Percentiles rank a stretch among this genome's conserved stretches.
Evolutionary conservation across 2,888 invertebrate genomes (phyloP).

Genomic region (Lottia scabra): DNA sequence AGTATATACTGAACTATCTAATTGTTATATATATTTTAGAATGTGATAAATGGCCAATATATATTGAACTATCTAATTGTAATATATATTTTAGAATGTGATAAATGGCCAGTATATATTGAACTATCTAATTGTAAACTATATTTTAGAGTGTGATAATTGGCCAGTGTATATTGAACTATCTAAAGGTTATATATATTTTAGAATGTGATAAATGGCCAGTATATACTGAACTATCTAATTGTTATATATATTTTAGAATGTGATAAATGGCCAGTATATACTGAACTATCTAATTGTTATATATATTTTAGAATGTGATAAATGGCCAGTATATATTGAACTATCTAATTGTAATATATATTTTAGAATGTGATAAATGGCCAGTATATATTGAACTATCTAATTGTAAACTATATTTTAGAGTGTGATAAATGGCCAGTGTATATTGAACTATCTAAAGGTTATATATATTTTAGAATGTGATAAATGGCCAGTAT

Average conservation of each 20-base stretch:
- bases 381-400: slow-evolving; percentile 82
- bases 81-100: slow-evolving; percentile 76
- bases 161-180: slow-evolving; percentile 82
- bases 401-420: slow-evolving; percentile 78
- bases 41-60: slow-evolving; percentile 75
- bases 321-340: slow-evolving; percentile 78
- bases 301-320: slow-evolving; percentile 76
- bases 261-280: slow-evolving; percentile 75
- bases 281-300: slow-evolving; percentile 81
- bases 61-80: slow-evolving; percentile 81
- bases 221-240: slow-evolving; percentile 80
- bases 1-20: slow-evolving; percentile 80
- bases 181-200: slow-evolving; percentile 78
- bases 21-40: slow-evolving; percentile 80
- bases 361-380: slow-evolving; percentile 74
- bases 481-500: slow-evolving; percentile 75
- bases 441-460: slow-evolving; percentile 80
- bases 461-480: slow-evolving; percentile 80
- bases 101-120: slow-evolving; percentile 78
- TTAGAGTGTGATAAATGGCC: slow-evolving; percentile 79
- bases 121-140: slow-evolving; percentile 80
- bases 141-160: slow-evolving; percentile 76
- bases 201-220: slow-evolving; percentile 77
- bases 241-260: slow-evolving; percentile 80
- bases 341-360: slow-evolving; percentile 80